phyloP scores from a whole-genome alignment of 2,797 vertebrate species.

The Enteromius radiatus region DNA sequence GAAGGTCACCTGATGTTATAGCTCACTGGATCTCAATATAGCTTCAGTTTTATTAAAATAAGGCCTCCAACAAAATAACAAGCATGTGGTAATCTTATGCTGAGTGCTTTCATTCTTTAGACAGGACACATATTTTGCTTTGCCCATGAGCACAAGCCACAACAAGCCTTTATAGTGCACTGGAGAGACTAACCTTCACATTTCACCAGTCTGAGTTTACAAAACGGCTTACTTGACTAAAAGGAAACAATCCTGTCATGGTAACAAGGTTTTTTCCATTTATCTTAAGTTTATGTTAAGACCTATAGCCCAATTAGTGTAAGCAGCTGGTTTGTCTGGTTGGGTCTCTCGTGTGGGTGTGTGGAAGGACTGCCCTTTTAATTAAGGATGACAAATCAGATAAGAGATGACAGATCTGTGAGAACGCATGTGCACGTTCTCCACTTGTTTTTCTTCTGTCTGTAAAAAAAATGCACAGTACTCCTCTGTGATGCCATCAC shows the following conservation, averaged over 20 bases:
- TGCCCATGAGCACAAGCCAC: slow-evolving; percentile 28
- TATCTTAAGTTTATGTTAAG: neutral
- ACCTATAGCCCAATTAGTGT: neutral
- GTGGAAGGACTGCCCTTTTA: slow-evolving; percentile 8
- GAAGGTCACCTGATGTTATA: slow-evolving; percentile 22
- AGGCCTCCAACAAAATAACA: slow-evolving; percentile 4
- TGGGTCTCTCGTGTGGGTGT: neutral
- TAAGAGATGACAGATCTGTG: neutral
- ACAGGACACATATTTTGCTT: neutral
- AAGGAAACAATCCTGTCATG: neutral
- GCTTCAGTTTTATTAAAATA: neutral
- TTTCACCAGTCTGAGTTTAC: neutral
- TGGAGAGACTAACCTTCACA: slow-evolving; percentile 4
- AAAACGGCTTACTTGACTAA: neutral
- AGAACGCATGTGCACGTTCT: neutral
- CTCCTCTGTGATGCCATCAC: neutral
- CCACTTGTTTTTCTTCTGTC: neutral
- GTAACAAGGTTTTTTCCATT: neutral
- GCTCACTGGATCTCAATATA: neutral
- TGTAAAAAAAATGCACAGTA: slow-evolving; percentile 10
- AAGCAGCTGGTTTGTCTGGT: slow-evolving; percentile 31
- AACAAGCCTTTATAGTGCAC: slow-evolving; percentile 13
- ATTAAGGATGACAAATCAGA: slow-evolving; percentile 1
- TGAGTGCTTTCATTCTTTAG: neutral
- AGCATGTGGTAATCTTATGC: slow-evolving; percentile 5